Evolutionary conservation across 1,140 invertebrate genomes (phyloP).

Genomic region (Papilio polytes): DNA sequence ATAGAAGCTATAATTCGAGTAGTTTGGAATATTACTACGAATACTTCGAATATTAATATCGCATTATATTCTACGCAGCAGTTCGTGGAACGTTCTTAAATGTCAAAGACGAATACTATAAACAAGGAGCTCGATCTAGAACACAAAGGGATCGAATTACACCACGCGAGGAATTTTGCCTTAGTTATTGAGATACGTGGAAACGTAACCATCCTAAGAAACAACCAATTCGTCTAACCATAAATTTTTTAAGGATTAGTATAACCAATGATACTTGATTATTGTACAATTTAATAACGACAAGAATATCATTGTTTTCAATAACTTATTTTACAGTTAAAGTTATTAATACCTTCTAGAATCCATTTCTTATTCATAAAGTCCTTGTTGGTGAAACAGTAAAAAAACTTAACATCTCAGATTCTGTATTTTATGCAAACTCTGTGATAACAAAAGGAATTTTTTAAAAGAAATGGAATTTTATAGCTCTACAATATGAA

Average conservation of each 20-base stretch:
- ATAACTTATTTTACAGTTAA: no score
- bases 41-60: conserved; percentile 12
- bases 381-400: not conserved
- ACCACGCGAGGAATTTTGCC: not conserved
- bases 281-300: no score
- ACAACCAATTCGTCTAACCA: no score
- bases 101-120: not conserved
- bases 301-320: no score
- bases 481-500: not conserved
- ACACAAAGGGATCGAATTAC: not conserved
- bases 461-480: not conserved
- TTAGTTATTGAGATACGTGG: not conserved
- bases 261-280: no score
- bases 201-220: not conserved
- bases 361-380: no score
- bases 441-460: not conserved
- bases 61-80: not conserved
- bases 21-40: not conserved
- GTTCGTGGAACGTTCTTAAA: not conserved
- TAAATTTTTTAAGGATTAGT: no score
- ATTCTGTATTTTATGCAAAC: not conserved
- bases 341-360: no score
- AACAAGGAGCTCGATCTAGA: not conserved
- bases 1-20: not conserved
- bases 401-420: not conserved